Percentiles rank a stretch among this genome's conserved stretches.
Conservation (phyloP, 2,797 vertebrate species). For the Crocodylus rhombifer region DNA sequence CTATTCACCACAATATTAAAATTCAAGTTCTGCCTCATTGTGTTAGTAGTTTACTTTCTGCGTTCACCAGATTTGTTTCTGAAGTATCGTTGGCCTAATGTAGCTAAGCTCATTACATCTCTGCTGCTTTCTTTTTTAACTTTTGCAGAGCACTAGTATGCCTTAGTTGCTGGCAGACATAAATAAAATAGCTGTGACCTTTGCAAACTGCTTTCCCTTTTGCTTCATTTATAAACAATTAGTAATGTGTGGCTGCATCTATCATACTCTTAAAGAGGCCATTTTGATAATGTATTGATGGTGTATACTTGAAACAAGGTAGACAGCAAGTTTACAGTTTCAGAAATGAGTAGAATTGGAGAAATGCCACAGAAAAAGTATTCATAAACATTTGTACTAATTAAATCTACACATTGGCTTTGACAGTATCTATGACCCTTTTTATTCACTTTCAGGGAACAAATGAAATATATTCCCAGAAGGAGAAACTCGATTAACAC, state of each 20-base stretch:
- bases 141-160: neutral
- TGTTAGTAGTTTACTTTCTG: neutral
- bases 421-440: neutral
- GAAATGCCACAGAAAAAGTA: neutral
- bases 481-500: neutral
- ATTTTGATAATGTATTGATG: neutral
- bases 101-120: neutral
- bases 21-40: neutral
- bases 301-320: neutral
- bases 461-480: neutral
- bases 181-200: neutral
- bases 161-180: neutral
- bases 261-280: neutral
- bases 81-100: neutral
- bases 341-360: neutral
- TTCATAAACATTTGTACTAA: neutral
- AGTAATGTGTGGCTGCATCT: neutral
- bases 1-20: neutral
- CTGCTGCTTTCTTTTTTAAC: neutral
- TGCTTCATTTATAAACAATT: neutral
- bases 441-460: neutral
- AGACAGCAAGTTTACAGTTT: neutral
- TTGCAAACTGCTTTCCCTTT: neutral
- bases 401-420: neutral
- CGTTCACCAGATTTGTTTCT: neutral